Evolutionary conservation across 2,113 vertebrate genomes (phyloP), one percentile per base, ranked within the genome.

Genomic region (Naja naja): DNA sequence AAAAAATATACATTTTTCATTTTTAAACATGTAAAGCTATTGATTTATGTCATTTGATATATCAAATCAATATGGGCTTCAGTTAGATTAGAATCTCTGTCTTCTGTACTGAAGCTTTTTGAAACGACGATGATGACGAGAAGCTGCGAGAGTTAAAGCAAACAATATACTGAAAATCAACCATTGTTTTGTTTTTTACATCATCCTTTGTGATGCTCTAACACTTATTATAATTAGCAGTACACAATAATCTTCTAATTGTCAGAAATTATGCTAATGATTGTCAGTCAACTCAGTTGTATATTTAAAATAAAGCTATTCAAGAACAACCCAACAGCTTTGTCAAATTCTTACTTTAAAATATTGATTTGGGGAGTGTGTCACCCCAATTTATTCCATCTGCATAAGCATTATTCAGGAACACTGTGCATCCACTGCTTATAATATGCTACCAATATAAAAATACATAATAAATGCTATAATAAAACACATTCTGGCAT

Each of bases 21-120:
- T 94, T 30, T 90, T 94, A 34, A 56, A 49, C 54, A n/a, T 85
- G 9, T 86, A 89, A 74, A 92, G 81, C 25, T 92, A 88, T 85
- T 20, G 34, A 27, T 39, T 91, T 56, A 20, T 93, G 90, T 69
- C 91, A 56, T 89, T 39, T 81, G 0, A 0, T 0, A 1, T 53
- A 92, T 96, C 96, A 95, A 96, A 95, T 87, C 91, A 27, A 64
- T 47, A 64, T 55, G 60, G 58, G 7, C 39, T 0, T 39, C 47
- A 87, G 25, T 55, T 49, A 34, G 89, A 43, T 90, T 85, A 1
- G 43, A 93, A 39, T 69, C 47, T 93, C 87, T 23, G 1, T 30
- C 14, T 89, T 85, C n/a, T 87, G 6, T 25, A n/a, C 39, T 10
- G 64, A 90, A 93, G 14, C 45, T 87, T 93, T 90, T 60, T 90